A percentile compares a stretch with the other conserved stretches of the same genome.
phyloP scores from a whole-genome alignment of 2,888 invertebrate species.

The Drosophila kuntzei region DNA sequence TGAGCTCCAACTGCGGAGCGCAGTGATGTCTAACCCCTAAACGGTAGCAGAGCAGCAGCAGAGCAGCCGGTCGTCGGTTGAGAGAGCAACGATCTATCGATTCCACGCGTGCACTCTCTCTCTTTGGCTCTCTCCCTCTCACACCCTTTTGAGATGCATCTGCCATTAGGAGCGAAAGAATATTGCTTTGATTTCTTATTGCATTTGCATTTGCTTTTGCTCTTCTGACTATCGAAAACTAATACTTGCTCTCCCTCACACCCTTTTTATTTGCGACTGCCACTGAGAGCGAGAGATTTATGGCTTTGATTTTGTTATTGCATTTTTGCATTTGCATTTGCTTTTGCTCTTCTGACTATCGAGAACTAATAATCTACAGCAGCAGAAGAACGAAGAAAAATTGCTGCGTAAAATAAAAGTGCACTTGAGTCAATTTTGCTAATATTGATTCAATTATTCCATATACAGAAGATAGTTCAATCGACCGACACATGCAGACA shows the following conservation, averaged over 20 bases:
- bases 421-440: constrained; percentile 26
- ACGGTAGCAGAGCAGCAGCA: constrained; percentile 14
- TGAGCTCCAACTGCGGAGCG: constrained; percentile 55
- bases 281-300: constrained; percentile 6
- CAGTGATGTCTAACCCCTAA: constrained; percentile 47
- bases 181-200: constrained; percentile 13
- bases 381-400: constrained; percentile 5
- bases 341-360: constrained; percentile 24
- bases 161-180: neutral
- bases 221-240: no score
- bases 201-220: constrained; percentile 4
- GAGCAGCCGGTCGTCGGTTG: constrained; percentile 3
- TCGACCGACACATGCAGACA: constrained; percentile 7
- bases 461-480: constrained; percentile 30
- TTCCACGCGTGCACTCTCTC: neutral
- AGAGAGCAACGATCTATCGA: constrained; percentile 17
- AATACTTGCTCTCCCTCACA: neutral
- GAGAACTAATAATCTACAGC: constrained; percentile 20
- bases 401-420: constrained; percentile 53
- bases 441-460: constrained; percentile 35
- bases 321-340: constrained; percentile 22
- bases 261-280: constrained; percentile 13
- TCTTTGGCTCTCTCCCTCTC: neutral
- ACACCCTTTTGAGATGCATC: constrained; percentile 19
- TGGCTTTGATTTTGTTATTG: constrained; percentile 12